phyloP scores from a whole-genome alignment of 2,888 invertebrate genomes.

The Tridacna gigas region DNA sequence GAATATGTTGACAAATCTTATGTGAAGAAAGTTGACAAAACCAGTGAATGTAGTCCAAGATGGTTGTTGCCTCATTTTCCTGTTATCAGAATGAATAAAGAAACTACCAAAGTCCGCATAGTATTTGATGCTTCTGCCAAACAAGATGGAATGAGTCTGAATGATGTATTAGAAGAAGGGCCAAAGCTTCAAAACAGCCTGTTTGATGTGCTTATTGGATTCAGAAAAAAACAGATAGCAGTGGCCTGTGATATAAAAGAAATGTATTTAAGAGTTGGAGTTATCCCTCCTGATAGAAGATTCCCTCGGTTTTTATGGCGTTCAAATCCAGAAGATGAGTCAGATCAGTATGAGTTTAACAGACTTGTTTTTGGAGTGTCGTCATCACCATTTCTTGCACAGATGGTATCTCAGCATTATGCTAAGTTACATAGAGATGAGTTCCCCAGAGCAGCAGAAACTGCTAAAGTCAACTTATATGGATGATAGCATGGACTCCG shows the following conservation, averaged over 20 bases:
- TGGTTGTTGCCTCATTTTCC: conserved; percentile 48
- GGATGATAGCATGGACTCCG: conserved; percentile 54
- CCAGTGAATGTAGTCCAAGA: no score
- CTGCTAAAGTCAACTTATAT: conserved; percentile 60
- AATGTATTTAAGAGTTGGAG: conserved; percentile 39
- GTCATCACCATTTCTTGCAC: conserved; percentile 37
- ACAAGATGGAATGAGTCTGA: conserved; percentile 39
- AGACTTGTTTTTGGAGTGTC: conserved; percentile 36
- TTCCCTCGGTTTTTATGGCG: conserved; percentile 42
- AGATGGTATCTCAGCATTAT: conserved; percentile 25
- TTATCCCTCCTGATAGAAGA: conserved; percentile 1
- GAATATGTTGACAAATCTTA: no score
- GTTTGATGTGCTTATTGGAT: conserved; percentile 54
- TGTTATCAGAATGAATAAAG: conserved; percentile 22
- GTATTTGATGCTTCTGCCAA: conserved; percentile 63
- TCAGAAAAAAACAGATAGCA: conserved; percentile 44
- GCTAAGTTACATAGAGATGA: conserved; percentile 15
- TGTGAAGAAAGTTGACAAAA: no score
- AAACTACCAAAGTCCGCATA: conserved; percentile 52
- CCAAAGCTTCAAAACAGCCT: conserved; percentile 63
- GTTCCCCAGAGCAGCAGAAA: conserved; percentile 52
- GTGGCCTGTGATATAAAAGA: conserved; percentile 50
- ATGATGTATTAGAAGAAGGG: conserved; percentile 50
- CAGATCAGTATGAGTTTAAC: conserved; percentile 27
- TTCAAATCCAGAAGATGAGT: neutral